Base-by-base conservation (phyloP, 2,113 vertebrate genomes). In the Chamaetylas fuelleborni region DNA sequence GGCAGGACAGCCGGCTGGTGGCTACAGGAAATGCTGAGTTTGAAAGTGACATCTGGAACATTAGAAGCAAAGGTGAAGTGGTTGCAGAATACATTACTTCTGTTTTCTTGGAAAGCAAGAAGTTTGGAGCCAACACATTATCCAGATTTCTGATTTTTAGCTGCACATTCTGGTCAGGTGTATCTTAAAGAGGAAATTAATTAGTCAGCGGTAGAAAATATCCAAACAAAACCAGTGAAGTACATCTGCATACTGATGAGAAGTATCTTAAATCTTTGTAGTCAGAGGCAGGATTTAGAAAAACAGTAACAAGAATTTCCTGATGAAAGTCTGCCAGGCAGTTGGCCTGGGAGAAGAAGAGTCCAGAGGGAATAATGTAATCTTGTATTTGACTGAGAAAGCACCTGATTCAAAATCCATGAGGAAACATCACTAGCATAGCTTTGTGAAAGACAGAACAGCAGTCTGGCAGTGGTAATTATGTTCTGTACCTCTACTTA, bases 121-220 rank as follows among this genome's bases (percentile, higher is more conserved):
- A 18, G 6, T 71, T 84, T 88, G 6, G 17, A 93, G 26, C 24
- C 13, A 90, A 58, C 4, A 14, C 2, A 61, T 91, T 38, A 70
- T 87, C 53, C 42, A 66, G 50, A 70, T 86, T 81, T 87, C 53
- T 78, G 23, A n/a, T 40, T 60, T 69, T 38, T 25, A 6, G 34
- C 78, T 90, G 19, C 13, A 36, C 34, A 93, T 96, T 97, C 66
- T 79, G 42, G 60, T 92, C 81, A 92, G 74, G 54, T 87, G 61
- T 64, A 67, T 74, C 56, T 95, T 85, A 80, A 87, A 90, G n/a
- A 50, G 74, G 33, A 96, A 96, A 96, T 88, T 85, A 97, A 97
- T 96, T 96, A 96, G 54, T 94, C 54, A 51, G 18, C 65, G 79
- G 86, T 91, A 95, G 56, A 94, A 96, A 90, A 80, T 66, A 92